Base-by-base conservation (phyloP, 2,888 invertebrate species). In the Aethes cnicana region DNA sequence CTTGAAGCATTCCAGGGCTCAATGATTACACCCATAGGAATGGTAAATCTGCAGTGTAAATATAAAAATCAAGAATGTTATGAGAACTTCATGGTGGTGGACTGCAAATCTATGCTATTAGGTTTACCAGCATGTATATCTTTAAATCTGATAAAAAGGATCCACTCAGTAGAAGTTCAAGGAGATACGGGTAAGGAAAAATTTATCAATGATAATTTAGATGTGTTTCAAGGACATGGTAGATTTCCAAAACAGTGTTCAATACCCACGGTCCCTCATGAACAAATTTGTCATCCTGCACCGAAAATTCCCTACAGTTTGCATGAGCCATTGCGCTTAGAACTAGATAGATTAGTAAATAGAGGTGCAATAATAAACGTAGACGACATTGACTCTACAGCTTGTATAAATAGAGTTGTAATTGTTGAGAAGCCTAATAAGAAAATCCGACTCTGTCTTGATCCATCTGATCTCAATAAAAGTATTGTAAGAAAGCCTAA, bases 51-150 rank as follows among this genome's bases (percentile, higher is more conserved):
- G 5, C 12, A 14, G 7, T 57, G 57, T 39, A 35, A 53, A 35
- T 57, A 20, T 39, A 49, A 53, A 14, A 14, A 43, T 9, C 23
- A n/a, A 8, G 23, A 47, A 12, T 57, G 47, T 44, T 49, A 43
- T 42, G 53, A 57, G 16, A 48, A 55, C 53, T 57, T 57, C 50
- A 23, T 55, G 7, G 37, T 55, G 6, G 28, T 55, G 2, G 46
- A 54, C 32, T 47, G 47, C 30, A 53, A 39, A 3, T 18, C 43
- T 14, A 48, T 48, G 43, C 35, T 57, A 17, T 30, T 57, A 25
- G 55, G 53, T 2, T 42, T 55, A 36, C 54, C 55, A 21, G 57
- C 28, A 7, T 46, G 55, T 23, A 28, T 50, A 11, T 12, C 12
- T 8, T 41, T 39, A 47, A 53, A 49, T 23, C 18, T 53, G 30